A percentile compares a stretch with the other conserved stretches of the same genome.
These are phyloP conservation scores for Hypotaenidia okinawae DNA, from an alignment of 2,797 vertebrate genomes.

Conservation along the genomic window DNA sequence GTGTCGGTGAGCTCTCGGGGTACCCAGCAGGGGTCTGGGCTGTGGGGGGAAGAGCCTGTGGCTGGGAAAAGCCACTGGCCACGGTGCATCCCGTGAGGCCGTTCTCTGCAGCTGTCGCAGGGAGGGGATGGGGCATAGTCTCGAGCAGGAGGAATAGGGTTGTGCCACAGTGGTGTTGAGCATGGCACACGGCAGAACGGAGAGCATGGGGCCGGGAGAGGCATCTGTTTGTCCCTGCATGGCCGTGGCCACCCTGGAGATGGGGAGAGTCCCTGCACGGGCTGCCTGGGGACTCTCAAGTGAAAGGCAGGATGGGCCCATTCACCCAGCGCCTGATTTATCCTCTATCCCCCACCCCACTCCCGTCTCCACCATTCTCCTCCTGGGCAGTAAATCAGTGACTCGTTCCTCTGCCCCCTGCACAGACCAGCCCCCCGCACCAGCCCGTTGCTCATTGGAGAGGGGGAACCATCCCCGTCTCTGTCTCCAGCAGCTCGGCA, in stretches of 20 bases:
- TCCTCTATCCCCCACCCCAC: background rate
- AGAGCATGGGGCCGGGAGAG: background rate
- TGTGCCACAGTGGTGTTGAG: accelerated
- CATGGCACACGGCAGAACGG: background rate
- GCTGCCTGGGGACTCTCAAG: background rate
- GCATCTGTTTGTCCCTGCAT: accelerated
- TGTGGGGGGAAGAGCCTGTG: accelerated
- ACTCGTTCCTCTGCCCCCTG: slow-evolving; percentile 47
- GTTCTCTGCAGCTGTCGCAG: accelerated
- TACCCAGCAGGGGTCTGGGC: accelerated
- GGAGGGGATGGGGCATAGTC: background rate
- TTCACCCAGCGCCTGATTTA: background rate
- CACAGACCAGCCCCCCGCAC: background rate
- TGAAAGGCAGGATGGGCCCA: background rate
- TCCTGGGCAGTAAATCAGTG: slow-evolving; percentile 39
- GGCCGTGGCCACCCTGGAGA: accelerated
- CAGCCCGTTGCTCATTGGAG: slow-evolving; percentile 53
- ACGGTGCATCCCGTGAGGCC: accelerated
- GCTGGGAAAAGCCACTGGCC: background rate
- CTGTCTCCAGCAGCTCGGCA: background rate
- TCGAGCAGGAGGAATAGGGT: background rate
- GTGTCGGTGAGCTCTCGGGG: slow-evolving; percentile 78
- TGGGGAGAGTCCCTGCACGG: background rate
- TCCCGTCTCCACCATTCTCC: background rate
- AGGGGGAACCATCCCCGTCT: background rate